A percentile compares a stretch with the other conserved stretches of the same genome.
phyloP scores from a whole-genome alignment of 2,113 vertebrate genomes.

The Seriola rivoliana region DNA sequence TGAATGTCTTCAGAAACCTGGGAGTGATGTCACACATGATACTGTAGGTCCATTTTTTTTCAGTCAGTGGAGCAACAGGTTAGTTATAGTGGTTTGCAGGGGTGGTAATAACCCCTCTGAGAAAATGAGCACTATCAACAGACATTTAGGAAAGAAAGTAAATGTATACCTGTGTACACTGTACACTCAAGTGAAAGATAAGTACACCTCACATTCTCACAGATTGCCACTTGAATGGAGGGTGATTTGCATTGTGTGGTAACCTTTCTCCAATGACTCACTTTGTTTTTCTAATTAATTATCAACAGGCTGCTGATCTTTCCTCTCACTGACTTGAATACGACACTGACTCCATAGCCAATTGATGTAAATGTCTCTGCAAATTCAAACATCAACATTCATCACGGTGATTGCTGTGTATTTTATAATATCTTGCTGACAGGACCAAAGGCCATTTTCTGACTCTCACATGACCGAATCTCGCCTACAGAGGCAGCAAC shows the following conservation, averaged over 20 bases:
- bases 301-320: slow-evolving; percentile 2
- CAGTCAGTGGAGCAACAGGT: not conserved
- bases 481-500: slow-evolving; percentile 14
- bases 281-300: not conserved
- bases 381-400: not conserved
- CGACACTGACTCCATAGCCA: not conserved
- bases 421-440: slow-evolving; percentile 32
- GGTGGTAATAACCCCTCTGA: not conserved
- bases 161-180: too few species aligned
- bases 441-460: not conserved
- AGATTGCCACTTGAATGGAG: not conserved
- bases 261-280: not conserved
- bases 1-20: not conserved
- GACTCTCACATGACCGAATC: not conserved
- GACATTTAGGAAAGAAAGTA: not conserved
- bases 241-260: not conserved
- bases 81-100: not conserved
- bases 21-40: not conserved
- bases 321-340: not conserved
- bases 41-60: not conserved
- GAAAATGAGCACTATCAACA: not conserved
- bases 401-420: slow-evolving; percentile 4
- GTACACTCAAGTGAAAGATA: not conserved
- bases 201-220: not conserved
- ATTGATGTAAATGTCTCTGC: not conserved